Percentiles rank a stretch among this genome's conserved stretches.
phyloP scores from a whole-genome alignment of 2,888 invertebrate genomes.

The Calliphora vomitoria region DNA sequence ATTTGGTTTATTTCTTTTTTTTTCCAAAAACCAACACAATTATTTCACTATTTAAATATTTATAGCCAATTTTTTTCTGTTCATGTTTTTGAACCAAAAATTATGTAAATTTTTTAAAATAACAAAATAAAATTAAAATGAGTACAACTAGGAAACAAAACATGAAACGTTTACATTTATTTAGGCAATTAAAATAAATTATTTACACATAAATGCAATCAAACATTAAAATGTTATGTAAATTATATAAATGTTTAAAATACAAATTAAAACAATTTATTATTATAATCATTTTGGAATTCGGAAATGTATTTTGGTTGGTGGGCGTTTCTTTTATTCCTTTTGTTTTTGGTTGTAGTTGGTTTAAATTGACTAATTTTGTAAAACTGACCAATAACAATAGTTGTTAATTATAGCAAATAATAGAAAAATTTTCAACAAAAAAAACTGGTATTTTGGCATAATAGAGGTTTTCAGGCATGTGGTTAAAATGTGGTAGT shows the following conservation, averaged over 20 bases:
- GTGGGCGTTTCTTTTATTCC: neutral
- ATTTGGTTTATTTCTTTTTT: neutral
- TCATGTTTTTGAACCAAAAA: neutral
- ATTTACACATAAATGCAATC: constrained; percentile 64
- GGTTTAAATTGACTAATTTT: constrained; percentile 58
- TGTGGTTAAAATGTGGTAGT: constrained; percentile 38
- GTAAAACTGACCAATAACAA: constrained; percentile 38
- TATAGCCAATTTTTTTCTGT: neutral
- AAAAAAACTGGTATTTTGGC: constrained; percentile 4
- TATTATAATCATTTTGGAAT: constrained; percentile 39
- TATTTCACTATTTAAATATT: constrained; percentile 38
- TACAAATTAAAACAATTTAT: constrained; percentile 50
- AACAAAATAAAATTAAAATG: constrained; percentile 2
- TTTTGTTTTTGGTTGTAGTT: constrained; percentile 4
- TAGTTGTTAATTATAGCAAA: constrained; percentile 64
- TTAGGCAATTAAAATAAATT: constrained; percentile 66
- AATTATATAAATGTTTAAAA: constrained; percentile 53
- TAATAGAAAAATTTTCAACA: constrained; percentile 35
- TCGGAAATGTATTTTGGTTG: constrained; percentile 35
- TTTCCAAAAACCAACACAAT: neutral
- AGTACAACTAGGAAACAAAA: neutral
- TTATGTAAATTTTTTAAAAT: constrained; percentile 17
- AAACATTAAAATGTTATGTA: constrained; percentile 61
- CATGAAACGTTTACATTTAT: constrained; percentile 45
- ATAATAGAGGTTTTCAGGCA: constrained; percentile 7